Conservation (phyloP, 2,888 invertebrate genomes). For the Cryptus viduatorius region DNA sequence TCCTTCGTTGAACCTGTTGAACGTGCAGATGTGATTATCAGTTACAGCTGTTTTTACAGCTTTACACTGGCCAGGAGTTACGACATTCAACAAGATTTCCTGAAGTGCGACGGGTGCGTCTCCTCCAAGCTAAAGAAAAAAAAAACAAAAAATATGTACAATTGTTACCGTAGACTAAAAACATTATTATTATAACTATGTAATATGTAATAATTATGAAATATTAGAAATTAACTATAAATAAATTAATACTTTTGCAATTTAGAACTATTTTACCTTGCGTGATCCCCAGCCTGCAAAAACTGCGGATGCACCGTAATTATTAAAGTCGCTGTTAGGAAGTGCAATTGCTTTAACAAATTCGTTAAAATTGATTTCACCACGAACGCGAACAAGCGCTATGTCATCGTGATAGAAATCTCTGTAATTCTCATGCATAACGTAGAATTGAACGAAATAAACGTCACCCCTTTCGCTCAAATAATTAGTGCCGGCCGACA, state of each 20-base stretch:
- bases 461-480: conserved; percentile 63
- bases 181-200: not conserved
- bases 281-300: conserved; percentile 79
- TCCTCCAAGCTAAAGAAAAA: conserved; percentile 66
- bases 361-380: conserved; percentile 70
- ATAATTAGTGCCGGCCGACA: conserved; percentile 69
- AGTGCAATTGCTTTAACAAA: conserved; percentile 72
- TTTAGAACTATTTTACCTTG: conserved; percentile 64
- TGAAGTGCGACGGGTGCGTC: conserved; percentile 71
- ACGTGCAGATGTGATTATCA: conserved; percentile 76
- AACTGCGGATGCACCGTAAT: conserved; percentile 58
- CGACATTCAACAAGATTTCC: conserved; percentile 59
- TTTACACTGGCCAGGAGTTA: conserved; percentile 65
- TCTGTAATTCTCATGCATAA: conserved; percentile 68
- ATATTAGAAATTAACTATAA: not conserved
- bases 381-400: conserved; percentile 72
- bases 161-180: not conserved
- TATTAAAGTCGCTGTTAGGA: conserved; percentile 62
- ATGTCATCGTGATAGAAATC: conserved; percentile 71
- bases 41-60: conserved; percentile 28
- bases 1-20: conserved; percentile 76
- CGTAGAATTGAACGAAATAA: conserved; percentile 47
- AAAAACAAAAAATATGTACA: not conserved
- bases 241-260: not conserved
- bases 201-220: not conserved